These are phyloP conservation scores for Formicarius rufipectus DNA, from an alignment of 2,113 vertebrate genomes.

Conservation along the genomic window DNA sequence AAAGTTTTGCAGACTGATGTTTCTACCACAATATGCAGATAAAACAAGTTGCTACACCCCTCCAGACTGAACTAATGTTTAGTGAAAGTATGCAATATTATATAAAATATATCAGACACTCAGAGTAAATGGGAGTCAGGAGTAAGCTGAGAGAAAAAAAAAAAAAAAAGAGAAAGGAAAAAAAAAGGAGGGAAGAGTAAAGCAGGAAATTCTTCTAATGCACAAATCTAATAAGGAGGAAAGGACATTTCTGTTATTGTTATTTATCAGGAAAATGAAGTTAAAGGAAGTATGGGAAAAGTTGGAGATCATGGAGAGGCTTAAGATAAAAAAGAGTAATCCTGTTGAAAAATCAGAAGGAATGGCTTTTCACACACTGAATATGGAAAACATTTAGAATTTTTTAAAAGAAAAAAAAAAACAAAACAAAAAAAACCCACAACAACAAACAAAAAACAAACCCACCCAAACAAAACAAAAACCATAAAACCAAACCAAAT, in stretches of 20 bases:
- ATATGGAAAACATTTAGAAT: background rate
- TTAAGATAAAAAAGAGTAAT: background rate
- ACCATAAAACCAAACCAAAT: too few species aligned
- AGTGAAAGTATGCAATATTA: background rate
- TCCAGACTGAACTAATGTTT: background rate
- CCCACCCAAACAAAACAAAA: too few species aligned
- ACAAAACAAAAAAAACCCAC: too few species aligned
- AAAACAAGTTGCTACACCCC: background rate
- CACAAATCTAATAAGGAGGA: background rate
- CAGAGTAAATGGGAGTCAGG: background rate
- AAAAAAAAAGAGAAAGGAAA: too few species aligned
- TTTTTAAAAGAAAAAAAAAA: background rate
- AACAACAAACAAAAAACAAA: too few species aligned
- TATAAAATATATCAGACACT: background rate
- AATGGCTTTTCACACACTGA: background rate
- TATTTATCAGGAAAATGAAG: background rate
- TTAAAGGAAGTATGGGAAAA: background rate
- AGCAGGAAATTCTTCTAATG: background rate
- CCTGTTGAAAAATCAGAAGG: background rate
- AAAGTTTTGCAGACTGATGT: background rate
- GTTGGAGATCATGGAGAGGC: background rate
- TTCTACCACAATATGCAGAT: background rate
- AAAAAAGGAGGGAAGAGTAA: background rate
- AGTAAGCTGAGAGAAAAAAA: fast-evolving
- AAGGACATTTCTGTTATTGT: background rate